phyloP scores from a whole-genome alignment of 2,888 invertebrate genomes.

The Tyria jacobaeae region DNA sequence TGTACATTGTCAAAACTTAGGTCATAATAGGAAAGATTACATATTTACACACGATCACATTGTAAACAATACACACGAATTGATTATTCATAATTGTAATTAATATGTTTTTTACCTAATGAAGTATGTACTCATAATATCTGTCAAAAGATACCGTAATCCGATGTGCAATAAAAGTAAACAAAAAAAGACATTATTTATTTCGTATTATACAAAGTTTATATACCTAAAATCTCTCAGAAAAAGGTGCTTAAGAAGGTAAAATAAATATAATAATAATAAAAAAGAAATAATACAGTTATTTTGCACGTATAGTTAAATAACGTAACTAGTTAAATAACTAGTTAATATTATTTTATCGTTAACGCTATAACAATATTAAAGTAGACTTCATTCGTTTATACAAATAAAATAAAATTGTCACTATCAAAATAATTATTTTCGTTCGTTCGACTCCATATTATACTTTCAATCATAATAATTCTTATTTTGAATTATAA shows the following conservation, averaged over 20 bases:
- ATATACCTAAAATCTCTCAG: background rate
- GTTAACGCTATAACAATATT: constrained; percentile 25
- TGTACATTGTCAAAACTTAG: constrained; percentile 61
- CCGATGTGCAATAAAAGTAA: too few species aligned
- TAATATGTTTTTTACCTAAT: constrained; percentile 7
- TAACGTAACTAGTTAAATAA: constrained; percentile 4
- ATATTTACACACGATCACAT: constrained; percentile 60
- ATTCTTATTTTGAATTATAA: constrained; percentile 47
- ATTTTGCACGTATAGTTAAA: background rate
- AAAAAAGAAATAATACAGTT: background rate
- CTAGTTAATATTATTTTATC: constrained; percentile 15
- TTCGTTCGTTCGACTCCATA: constrained; percentile 50
- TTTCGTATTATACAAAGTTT: background rate
- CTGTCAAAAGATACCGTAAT: background rate
- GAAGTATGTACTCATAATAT: background rate
- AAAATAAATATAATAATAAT: constrained; percentile 6
- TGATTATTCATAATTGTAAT: background rate
- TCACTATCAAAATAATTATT: constrained; percentile 15
- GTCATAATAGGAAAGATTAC: constrained; percentile 49
- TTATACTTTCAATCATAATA: constrained; percentile 51
- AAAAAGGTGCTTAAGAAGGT: background rate
- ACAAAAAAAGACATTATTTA: background rate
- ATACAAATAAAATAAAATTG: constrained; percentile 38
- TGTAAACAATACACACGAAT: constrained; percentile 27
- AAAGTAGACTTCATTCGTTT: constrained; percentile 31